Evolutionary conservation across 1,140 invertebrate species (phyloP).

Genomic region (Brachionus asplanchnoidis): DNA sequence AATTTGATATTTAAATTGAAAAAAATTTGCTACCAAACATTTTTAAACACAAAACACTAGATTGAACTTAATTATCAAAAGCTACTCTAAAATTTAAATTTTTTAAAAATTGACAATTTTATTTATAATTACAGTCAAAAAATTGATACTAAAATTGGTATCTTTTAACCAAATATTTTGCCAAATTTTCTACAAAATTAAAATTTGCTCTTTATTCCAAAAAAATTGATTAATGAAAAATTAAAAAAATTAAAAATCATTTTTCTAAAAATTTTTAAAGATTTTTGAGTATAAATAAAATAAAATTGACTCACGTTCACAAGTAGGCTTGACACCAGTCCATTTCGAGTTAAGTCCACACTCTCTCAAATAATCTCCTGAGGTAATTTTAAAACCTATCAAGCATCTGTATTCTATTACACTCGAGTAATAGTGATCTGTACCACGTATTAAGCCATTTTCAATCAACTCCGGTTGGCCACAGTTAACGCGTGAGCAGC

Average conservation of each 20-base stretch:
- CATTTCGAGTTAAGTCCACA: not conserved
- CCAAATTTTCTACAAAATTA: too few species aligned
- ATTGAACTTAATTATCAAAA: too few species aligned
- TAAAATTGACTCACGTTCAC: constrained; percentile 15
- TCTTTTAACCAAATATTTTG: too few species aligned
- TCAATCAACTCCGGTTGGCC: constrained; percentile 7
- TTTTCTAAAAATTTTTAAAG: not conserved
- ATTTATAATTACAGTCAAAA: too few species aligned
- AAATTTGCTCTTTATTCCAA: too few species aligned
- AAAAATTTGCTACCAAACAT: too few species aligned
- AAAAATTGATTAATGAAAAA: too few species aligned
- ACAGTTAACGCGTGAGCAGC: constrained; percentile 4
- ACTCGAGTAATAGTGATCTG: constrained; percentile 25
- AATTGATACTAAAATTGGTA: too few species aligned
- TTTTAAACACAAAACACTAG: too few species aligned
- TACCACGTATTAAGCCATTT: not conserved
- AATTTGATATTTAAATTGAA: too few species aligned
- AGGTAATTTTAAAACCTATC: not conserved
- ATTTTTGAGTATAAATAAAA: not conserved
- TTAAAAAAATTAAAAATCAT: not conserved
- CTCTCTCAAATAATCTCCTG: constrained; percentile 30
- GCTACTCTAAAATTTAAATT: too few species aligned
- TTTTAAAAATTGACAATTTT: too few species aligned
- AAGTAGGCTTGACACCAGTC: not conserved
- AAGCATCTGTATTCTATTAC: constrained; percentile 33